Percentiles rank a stretch among this genome's conserved stretches.
Evolutionary conservation across 2,888 invertebrate genomes (phyloP).

Genomic region (Tiliacea citrago): DNA sequence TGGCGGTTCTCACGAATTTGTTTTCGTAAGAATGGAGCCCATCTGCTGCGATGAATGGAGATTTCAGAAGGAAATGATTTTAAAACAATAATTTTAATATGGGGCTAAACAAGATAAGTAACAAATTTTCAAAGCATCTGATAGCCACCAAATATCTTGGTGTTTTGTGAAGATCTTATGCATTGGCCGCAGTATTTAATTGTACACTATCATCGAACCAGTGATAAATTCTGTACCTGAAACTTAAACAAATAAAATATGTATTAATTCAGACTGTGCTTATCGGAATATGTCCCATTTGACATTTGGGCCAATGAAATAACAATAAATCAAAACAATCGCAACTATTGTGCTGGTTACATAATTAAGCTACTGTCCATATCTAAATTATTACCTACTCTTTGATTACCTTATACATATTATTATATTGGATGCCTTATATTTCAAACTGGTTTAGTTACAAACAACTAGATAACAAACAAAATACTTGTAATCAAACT

Average conservation of each 20-base stretch:
- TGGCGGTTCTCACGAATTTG: conserved; percentile 84
- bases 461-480: conserved; percentile 20
- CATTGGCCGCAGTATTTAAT: background rate
- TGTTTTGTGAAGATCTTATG: background rate
- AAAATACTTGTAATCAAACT: conserved; percentile 17
- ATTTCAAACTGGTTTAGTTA: conserved; percentile 14
- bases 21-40: conserved; percentile 61
- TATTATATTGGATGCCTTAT: conserved; percentile 3
- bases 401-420: conserved; percentile 26
- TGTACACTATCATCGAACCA: background rate
- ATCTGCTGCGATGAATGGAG: conserved; percentile 40
- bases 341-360: conserved; percentile 40
- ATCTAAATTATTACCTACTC: conserved; percentile 19
- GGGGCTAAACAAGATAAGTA: background rate
- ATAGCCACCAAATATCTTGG: background rate
- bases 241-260: conserved; percentile 15
- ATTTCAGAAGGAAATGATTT: conserved; percentile 22
- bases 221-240: background rate
- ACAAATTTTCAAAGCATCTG: background rate
- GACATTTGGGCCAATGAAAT: conserved; percentile 43
- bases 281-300: conserved; percentile 31
- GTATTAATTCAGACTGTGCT: conserved; percentile 20
- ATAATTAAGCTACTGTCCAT: conserved; percentile 21
- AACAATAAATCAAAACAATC: conserved; percentile 53
- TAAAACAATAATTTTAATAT: conserved; percentile 25